A percentile compares a stretch with the other conserved stretches of the same genome.
Evolutionary conservation across 2,113 vertebrate species (phyloP).

Genomic region (Etheostoma spectabile): DNA sequence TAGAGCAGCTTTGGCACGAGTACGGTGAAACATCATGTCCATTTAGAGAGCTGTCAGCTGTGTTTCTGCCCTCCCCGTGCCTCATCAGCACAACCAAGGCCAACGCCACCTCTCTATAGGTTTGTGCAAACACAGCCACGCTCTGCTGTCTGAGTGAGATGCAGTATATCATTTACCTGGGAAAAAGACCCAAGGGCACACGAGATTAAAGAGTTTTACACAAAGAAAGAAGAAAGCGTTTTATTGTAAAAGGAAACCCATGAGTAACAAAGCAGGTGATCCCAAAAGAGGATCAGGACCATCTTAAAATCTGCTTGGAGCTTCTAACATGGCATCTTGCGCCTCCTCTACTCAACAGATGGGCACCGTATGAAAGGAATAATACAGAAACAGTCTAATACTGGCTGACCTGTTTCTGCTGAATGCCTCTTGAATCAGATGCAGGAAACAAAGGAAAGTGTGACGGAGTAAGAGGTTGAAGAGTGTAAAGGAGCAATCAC

Average conservation of each 20-base stretch:
- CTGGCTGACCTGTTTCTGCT: constrained; percentile 32
- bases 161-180: constrained; percentile 35
- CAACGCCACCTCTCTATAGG: constrained; percentile 24
- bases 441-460: background rate
- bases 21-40: constrained; percentile 39
- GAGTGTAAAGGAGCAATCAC: constrained; percentile 43
- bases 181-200: constrained; percentile 33
- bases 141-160: constrained; percentile 45
- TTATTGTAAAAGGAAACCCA: constrained; percentile 26
- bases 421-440: constrained; percentile 17
- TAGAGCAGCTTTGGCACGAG: constrained; percentile 27
- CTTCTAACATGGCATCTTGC: constrained; percentile 26
- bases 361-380: constrained; percentile 22
- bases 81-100: constrained; percentile 49
- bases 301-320: constrained; percentile 24
- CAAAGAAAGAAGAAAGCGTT: constrained; percentile 9
- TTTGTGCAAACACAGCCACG: constrained; percentile 28
- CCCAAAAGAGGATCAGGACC: background rate
- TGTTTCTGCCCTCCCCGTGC: constrained; percentile 39
- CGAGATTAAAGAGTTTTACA: constrained; percentile 45
- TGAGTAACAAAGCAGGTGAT: constrained; percentile 27
- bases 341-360: constrained; percentile 5
- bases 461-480: constrained; percentile 3
- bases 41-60: constrained; percentile 50
- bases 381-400: constrained; percentile 24